These are phyloP conservation scores for Hylaea fasciaria DNA, from an alignment of 2,888 invertebrate species.

Conservation along the genomic window DNA sequence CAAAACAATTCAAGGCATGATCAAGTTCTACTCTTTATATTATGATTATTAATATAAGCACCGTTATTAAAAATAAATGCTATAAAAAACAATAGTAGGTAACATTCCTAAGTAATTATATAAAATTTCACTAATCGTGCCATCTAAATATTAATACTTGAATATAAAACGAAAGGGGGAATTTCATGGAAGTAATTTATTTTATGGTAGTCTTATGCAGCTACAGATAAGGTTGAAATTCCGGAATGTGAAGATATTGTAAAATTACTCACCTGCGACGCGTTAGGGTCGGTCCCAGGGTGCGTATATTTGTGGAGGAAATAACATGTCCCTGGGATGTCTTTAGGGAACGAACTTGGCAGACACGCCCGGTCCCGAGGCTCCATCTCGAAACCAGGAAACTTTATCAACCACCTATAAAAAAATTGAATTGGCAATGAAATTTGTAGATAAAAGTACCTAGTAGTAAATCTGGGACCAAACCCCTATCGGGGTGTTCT, in stretches of 20 bases:
- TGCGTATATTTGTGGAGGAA: conserved; percentile 93
- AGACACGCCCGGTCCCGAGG: conserved; percentile 90
- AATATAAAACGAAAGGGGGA: conserved; percentile 15
- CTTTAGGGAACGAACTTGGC: conserved; percentile 93
- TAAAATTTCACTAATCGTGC: conserved; percentile 1
- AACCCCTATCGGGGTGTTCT: too few relatives aligned
- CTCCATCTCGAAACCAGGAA: conserved; percentile 91
- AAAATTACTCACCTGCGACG: conserved; percentile 78
- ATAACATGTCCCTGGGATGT: conserved; percentile 92
- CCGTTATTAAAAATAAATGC: too few relatives aligned
- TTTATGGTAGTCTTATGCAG: conserved; percentile 5
- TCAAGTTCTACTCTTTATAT: too few relatives aligned
- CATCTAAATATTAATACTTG: conserved; percentile 19
- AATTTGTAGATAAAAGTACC: neutral
- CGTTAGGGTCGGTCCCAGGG: conserved; percentile 85
- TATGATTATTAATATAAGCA: too few relatives aligned
- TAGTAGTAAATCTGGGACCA: neutral
- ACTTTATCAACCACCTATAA: conserved; percentile 89
- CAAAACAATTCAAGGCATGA: too few relatives aligned
- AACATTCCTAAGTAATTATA: too few relatives aligned
- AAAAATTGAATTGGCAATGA: conserved; percentile 9
- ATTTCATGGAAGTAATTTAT: conserved; percentile 4
- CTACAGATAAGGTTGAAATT: conserved; percentile 18
- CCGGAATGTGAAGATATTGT: conserved; percentile 1
- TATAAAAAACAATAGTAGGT: too few relatives aligned